Base-by-base conservation (phyloP, 2,888 invertebrate genomes). In the Frankliniella fusca region DNA sequence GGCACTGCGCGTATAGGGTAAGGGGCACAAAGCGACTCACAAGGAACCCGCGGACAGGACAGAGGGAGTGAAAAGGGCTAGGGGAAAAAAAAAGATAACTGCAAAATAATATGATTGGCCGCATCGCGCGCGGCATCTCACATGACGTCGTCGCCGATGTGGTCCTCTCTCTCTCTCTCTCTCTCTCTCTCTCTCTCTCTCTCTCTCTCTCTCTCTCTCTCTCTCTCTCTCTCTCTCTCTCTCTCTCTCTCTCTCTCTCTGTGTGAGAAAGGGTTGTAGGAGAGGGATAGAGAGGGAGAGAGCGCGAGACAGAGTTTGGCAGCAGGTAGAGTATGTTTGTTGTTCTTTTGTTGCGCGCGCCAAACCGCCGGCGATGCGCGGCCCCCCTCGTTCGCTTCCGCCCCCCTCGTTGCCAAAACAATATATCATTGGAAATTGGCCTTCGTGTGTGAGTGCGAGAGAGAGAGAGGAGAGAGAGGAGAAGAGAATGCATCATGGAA, bases 61-160 rank as follows among this genome's bases (percentile, higher is more conserved):
- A 5, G 38, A 38, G 38, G 38, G 38, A 38, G 38, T 38, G 38
- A 38, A 5, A 38, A 38, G 38, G n/a, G n/a, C n/a, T n/a, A n/a
- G n/a, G n/a, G n/a, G 48, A n/a, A 38, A 61, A 15, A 79, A 79
- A 49, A 48, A 54, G 11, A 81, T 49, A 81, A 81, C 50, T 61
- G 81, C 54, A 27, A 81, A 81, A 81, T 61, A 61, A 81, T 49
- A 80, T 48, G 50, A 80, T 80, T 80, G 49, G 80, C 15, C 61
- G 61, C n/a, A 7, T 50, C 15, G 38, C 38, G 38, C 38, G 38
- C 38, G 38, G 38, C 38, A 38, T 38, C 38, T 38, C 38, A 38
- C 38, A 38, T 5, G 38, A 5, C 38, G 38, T 38, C 38, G 38
- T 38, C 38, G 38, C 38, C 38, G 38, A 38, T 38, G 38, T 5